Evolutionary conservation across 1,140 invertebrate species (phyloP), one percentile per base, ranked within the genome.

Genomic region (Drosophila mojavensis): DNA sequence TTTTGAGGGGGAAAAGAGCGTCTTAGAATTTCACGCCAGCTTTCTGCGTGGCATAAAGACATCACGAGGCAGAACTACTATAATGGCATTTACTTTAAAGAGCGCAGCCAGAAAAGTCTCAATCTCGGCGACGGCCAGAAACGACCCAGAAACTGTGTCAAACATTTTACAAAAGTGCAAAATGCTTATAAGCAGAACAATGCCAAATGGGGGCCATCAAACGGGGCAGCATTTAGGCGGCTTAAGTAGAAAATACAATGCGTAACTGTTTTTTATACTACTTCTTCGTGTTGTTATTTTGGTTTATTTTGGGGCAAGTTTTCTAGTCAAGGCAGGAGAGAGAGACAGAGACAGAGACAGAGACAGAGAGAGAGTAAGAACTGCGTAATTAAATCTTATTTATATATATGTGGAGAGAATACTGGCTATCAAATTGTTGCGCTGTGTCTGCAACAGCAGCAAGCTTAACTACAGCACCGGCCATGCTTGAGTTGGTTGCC

Each of bases 131-230:
- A 24, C 20, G 20, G 20, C 20, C 20, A 24, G 20, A 2, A 24
- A 24, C 20, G 69, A 66, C 75, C 59, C 78, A 79, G 78, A 89
- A 88, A 89, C 77, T 88, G 84, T 88, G 84, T 88, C 84, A 84
- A 88, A 88, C 80, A 78, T 84, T 88, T 89, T 75, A 78, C 58
- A 78, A 81, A 77, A 82, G 83, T 86, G 83, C 79, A 70, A 81
- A 86, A 47, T 39, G 81, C 68, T 76, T 69, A 61, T 71, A 68
- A 67, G 71, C 84, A 89, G 84, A 89, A 86, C 80, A 86, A 89
- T 84, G 77, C 79, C 72, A 74, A 88, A 89, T 83, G 76, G 73
- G 77, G 83, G 84, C 73, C 84, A 84, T 74, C 58, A 75, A 88
- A 88, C 80, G 80, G 84, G 77, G 73, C 83, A 75, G 59, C 66